These are phyloP conservation scores for Lanistes nyassanus DNA, from an alignment of 1,140 invertebrate genomes.

Conservation along the genomic window DNA sequence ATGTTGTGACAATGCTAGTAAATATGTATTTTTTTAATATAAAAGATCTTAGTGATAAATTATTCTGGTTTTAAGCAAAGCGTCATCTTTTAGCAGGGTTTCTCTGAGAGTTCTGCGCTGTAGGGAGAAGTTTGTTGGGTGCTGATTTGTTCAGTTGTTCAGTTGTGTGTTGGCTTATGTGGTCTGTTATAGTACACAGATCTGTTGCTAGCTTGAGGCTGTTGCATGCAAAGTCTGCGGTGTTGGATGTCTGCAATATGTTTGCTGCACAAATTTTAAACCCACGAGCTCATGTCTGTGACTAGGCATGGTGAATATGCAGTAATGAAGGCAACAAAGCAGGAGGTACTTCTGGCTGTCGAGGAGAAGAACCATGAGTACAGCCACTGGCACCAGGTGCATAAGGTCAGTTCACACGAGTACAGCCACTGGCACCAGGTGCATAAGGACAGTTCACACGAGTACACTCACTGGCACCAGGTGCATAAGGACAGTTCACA, in stretches of 20 bases:
- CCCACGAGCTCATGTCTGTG: not conserved
- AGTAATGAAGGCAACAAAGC: constrained; percentile 59
- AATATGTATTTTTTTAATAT: not conserved
- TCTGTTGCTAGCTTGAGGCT: not conserved
- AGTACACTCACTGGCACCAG: constrained; percentile 68
- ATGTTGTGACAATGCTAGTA: too few relatives aligned
- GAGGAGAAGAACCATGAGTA: constrained; percentile 66
- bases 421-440: constrained; percentile 71
- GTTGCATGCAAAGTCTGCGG: too few relatives aligned
- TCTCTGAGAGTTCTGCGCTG: too few relatives aligned
- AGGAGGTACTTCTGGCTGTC: constrained; percentile 56
- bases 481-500: constrained; percentile 72
- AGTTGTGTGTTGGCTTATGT: too few relatives aligned
- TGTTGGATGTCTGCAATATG: too few relatives aligned
- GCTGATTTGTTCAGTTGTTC: too few relatives aligned
- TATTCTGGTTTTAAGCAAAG: too few relatives aligned
- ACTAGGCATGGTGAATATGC: constrained; percentile 63
- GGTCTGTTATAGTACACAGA: too few relatives aligned
- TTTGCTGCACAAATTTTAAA: too few relatives aligned
- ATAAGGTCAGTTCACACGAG: constrained; percentile 69
- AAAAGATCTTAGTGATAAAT: not conserved
- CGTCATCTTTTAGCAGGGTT: too few relatives aligned
- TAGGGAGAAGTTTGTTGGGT: too few relatives aligned
- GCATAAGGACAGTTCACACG: constrained; percentile 71
- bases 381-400: constrained; percentile 72